Conservation (phyloP, 2,888 invertebrate species). For the Agonopterix subpropinquella region DNA sequence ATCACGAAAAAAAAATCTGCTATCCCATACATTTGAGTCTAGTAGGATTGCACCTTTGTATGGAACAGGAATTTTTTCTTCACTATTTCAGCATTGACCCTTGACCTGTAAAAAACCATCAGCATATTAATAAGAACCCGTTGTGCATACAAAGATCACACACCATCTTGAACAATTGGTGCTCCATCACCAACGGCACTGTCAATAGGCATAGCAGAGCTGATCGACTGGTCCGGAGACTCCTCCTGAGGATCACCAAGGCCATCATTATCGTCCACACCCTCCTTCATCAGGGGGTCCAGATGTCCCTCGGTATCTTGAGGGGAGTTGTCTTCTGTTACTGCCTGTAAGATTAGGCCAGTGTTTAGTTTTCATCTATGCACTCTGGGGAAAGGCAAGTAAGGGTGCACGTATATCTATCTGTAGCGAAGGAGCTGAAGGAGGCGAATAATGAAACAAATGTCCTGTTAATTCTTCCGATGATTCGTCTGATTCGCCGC, state of each 20-base stretch:
- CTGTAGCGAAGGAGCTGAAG: no score
- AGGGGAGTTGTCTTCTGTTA: constrained; percentile 53
- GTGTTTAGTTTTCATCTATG: background rate
- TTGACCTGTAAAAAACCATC: no score
- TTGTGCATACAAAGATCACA: constrained; percentile 2
- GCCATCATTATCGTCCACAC: constrained; percentile 44
- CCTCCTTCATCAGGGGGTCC: constrained; percentile 53
- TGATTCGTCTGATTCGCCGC: no score
- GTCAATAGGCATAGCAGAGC: constrained; percentile 63
- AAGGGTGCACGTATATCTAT: no score
- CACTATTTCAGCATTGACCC: no score
- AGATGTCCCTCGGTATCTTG: constrained; percentile 53
- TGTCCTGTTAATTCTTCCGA: no score
- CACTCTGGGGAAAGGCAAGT: background rate
- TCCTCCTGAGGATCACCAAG: constrained; percentile 44
- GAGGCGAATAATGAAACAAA: no score
- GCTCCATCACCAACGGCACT: constrained; percentile 55
- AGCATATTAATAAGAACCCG: no score
- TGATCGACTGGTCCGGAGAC: constrained; percentile 69
- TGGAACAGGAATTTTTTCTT: no score
- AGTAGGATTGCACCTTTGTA: no score
- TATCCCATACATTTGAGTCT: no score
- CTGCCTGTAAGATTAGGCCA: constrained; percentile 26
- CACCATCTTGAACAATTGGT: constrained; percentile 62
- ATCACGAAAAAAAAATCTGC: no score